phyloP scores from a whole-genome alignment of 2,113 vertebrate genomes.

The Catharus bicknelli region DNA sequence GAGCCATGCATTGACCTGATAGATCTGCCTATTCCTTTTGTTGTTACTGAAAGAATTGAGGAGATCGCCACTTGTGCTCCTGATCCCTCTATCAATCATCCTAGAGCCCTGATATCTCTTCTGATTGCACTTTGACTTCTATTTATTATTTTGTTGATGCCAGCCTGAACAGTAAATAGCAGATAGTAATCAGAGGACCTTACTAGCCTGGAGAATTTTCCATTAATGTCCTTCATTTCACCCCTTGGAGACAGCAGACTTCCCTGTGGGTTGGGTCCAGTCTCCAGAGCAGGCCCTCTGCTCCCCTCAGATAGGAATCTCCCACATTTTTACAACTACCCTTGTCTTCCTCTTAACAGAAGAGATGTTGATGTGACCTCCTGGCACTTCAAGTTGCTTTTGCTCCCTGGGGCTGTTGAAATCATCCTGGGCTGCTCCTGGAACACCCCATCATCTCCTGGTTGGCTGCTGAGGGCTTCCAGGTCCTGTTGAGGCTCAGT shows the following conservation, averaged over 20 bases:
- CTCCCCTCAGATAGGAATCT: neutral
- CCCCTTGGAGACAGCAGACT: neutral
- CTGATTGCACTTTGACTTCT: neutral
- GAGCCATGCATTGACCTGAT: neutral
- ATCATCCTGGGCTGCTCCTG: neutral
- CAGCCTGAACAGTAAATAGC: neutral
- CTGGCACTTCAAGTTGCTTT: accelerated
- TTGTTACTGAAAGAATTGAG: neutral
- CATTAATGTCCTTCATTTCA: neutral
- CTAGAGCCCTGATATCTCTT: neutral
- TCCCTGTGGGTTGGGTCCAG: neutral
- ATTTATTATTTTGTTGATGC: neutral
- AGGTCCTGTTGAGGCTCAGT: neutral
- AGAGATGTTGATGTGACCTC: neutral
- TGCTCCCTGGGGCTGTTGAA: neutral
- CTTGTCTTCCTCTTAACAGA: neutral
- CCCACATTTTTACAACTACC: neutral
- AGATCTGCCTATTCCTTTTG: neutral
- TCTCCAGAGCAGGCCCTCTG: neutral
- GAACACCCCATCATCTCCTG: accelerated
- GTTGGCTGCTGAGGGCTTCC: neutral
- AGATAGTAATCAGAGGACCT: neutral
- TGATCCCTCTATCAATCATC: neutral
- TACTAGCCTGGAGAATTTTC: neutral
- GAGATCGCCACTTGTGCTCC: neutral